These are phyloP conservation scores for Corydoras maculifer DNA, from an alignment of 2,113 vertebrate species.

Conservation along the genomic window DNA sequence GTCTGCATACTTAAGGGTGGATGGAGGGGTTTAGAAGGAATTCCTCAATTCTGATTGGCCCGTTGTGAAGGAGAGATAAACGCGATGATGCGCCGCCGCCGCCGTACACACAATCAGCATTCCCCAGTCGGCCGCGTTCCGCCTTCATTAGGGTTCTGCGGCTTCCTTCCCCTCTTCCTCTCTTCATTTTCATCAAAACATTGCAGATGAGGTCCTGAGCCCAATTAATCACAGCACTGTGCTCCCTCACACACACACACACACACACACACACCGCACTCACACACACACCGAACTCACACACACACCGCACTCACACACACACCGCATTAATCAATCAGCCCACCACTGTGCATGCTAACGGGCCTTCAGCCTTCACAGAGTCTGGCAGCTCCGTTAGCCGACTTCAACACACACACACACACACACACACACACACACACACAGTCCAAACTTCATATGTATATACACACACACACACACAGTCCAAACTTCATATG, in stretches of 20 bases:
- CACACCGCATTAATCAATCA: background rate
- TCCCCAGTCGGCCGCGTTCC: slow-evolving; percentile 27
- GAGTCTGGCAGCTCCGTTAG: no score
- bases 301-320: slow-evolving; percentile 37
- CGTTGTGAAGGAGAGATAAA: no score
- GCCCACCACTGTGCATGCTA: no score
- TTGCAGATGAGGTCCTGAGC: slow-evolving; percentile 66
- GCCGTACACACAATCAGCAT: slow-evolving; percentile 33
- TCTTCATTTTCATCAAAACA: slow-evolving; percentile 65
- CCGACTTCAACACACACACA: no score
- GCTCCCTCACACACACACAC: slow-evolving; percentile 35
- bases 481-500: background rate
- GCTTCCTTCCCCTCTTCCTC: slow-evolving; percentile 45
- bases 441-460: background rate
- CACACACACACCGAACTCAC: slow-evolving; percentile 34
- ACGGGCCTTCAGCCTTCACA: no score
- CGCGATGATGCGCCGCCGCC: no score
- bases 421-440: slow-evolving; percentile 6
- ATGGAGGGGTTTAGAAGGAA: no score
- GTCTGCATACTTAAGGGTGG: no score
- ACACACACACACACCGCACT: slow-evolving; percentile 44
- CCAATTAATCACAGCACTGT: slow-evolving; percentile 61
- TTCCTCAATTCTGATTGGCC: no score
- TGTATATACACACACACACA: background rate
- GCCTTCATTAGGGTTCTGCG: slow-evolving; percentile 46